Evolutionary conservation across 2,888 invertebrate species (phyloP), one percentile per base, ranked within the genome.

Genomic region (Platypus cylindrus): DNA sequence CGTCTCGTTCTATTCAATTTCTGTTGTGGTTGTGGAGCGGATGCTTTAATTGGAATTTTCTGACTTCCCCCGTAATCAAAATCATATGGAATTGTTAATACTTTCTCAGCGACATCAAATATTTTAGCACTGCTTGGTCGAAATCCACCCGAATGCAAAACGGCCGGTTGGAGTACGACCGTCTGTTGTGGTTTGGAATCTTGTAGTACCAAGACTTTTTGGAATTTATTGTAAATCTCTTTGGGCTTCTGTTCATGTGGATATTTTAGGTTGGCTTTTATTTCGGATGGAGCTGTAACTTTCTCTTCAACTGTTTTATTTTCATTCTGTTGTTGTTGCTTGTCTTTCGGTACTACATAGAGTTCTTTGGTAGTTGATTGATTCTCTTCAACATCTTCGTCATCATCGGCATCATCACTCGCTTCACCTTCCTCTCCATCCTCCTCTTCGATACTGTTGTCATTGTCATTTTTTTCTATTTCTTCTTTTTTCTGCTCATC

Each of bases 81-180:
- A 32, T 58, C 59, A 31, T 52, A 55, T 3, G 59, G 59, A n/a
- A 58, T 48, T 2, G 53, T 48, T 27, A 55, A 46, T 1, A 54
- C 48, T 36, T 56, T 55, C 36, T 55, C 51, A 14, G 51, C 47
- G 35, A 51, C 54, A 20, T 50, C 47, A 16, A 56, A 41, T 7
- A 54, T 49, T 34, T 56, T 52, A 34, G 56, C 50, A 3, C 55
- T 30, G 40, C 50, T 45, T 17, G 43, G 38, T 8, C 48, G 45
- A 13, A 57, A 44, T 12, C 56, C 41, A 12, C 55, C 58, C 1
- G 54, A 47, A 40, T 52, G 37, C 5, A 42, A 20, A n/a, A 18
- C 12, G 5, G 24, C 18, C 3, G 30, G 53, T 23, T 51, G 48
- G 5, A 55, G 44, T 14, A 52, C 45, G n/a, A n/a, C n/a, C n/a